phyloP scores from a whole-genome alignment of 2,888 invertebrate species.

The Drosophila borborema region DNA sequence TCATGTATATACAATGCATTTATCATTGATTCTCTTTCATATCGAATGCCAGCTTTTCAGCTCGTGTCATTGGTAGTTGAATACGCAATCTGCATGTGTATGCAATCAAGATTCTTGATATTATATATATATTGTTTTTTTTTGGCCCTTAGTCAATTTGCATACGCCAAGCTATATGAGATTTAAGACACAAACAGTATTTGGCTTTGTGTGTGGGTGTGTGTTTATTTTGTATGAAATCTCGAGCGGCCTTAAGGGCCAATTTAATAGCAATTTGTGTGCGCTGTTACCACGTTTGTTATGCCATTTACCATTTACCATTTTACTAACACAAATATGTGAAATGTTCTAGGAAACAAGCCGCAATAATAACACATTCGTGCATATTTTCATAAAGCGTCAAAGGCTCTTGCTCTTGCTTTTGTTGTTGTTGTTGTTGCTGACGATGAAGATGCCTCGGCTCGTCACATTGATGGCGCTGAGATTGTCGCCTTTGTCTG shows the following conservation, averaged over 20 bases:
- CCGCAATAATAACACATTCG: constrained; percentile 74
- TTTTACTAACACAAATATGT: constrained; percentile 61
- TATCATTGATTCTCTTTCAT: background rate
- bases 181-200: constrained; percentile 11
- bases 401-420: background rate
- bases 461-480: constrained; percentile 54
- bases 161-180: constrained; percentile 32
- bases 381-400: constrained; percentile 69
- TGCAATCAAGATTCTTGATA: constrained; percentile 22
- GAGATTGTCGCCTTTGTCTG: constrained; percentile 66
- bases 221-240: background rate
- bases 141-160: constrained; percentile 32
- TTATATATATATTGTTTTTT: background rate
- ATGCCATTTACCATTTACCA: constrained; percentile 68
- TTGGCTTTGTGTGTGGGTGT: background rate
- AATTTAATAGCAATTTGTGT: constrained; percentile 67
- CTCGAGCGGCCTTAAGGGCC: constrained; percentile 52
- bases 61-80: constrained; percentile 8
- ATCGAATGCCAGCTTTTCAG: background rate
- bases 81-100: constrained; percentile 11
- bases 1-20: background rate
- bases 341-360: constrained; percentile 54
- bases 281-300: constrained; percentile 56
- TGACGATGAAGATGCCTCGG: constrained; percentile 45
- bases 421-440: background rate